Conservation (phyloP, 2,888 invertebrate species). For the Philopedon plagiatum region DNA sequence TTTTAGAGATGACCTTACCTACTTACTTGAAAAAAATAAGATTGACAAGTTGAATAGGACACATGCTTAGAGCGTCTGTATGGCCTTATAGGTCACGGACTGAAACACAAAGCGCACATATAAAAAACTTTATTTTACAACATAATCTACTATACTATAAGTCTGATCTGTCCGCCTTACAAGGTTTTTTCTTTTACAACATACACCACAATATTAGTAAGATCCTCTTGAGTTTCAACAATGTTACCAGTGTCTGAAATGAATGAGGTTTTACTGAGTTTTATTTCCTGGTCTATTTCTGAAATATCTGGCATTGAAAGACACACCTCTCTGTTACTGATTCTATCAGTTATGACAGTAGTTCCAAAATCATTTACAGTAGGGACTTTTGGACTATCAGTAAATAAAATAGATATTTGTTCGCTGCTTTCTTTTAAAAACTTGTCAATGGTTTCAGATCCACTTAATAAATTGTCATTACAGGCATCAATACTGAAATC, state of each 20-base stretch:
- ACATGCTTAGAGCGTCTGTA: too few relatives aligned
- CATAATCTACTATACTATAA: too few relatives aligned
- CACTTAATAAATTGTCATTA: slow-evolving; percentile 55
- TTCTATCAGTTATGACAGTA: slow-evolving; percentile 39
- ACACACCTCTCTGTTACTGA: slow-evolving; percentile 57
- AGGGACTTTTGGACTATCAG: slow-evolving; percentile 43
- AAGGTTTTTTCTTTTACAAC: background rate
- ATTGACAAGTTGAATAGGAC: too few relatives aligned
- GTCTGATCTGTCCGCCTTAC: too few relatives aligned
- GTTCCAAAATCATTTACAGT: slow-evolving; percentile 6
- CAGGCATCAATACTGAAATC: slow-evolving; percentile 57
- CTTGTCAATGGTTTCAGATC: slow-evolving; percentile 53
- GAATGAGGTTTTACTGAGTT: slow-evolving; percentile 63
- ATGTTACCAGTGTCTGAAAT: too few relatives aligned
- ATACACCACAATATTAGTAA: too few relatives aligned
- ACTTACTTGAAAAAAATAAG: too few relatives aligned
- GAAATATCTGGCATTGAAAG: slow-evolving; percentile 66
- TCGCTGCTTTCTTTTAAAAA: slow-evolving; percentile 56
- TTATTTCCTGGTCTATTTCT: slow-evolving; percentile 63
- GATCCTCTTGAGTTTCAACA: too few relatives aligned
- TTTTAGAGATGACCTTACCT: too few relatives aligned
- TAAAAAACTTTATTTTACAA: too few relatives aligned
- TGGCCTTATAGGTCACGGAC: too few relatives aligned
- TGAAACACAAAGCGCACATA: too few relatives aligned
- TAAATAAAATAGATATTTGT: slow-evolving; percentile 54